A percentile compares a stretch with the other conserved stretches of the same genome.
These are phyloP conservation scores for Epirrhoe alternata DNA, from an alignment of 2,888 invertebrate genomes.

Conservation along the genomic window DNA sequence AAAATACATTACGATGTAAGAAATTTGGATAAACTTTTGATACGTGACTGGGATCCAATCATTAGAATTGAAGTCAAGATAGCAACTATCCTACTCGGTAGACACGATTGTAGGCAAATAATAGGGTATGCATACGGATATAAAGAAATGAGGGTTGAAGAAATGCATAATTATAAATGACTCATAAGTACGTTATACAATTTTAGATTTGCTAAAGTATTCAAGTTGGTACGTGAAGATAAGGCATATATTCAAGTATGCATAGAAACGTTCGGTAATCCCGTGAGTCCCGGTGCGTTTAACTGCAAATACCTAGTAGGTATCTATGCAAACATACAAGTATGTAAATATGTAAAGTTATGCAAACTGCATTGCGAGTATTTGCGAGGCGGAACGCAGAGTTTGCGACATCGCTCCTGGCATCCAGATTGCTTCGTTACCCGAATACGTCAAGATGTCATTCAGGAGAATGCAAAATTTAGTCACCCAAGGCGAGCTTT, in stretches of 20 bases:
- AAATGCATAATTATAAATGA: too few species aligned
- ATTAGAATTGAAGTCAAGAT: too few species aligned
- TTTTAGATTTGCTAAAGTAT: slow-evolving; percentile 6
- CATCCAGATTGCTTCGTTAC: slow-evolving; percentile 70
- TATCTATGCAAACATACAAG: slow-evolving; percentile 34
- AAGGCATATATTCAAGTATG: slow-evolving; percentile 19
- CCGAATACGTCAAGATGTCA: slow-evolving; percentile 44
- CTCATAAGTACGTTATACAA: not conserved
- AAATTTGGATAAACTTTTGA: too few species aligned
- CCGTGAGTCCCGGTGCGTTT: slow-evolving; percentile 54
- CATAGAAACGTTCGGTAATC: slow-evolving; percentile 25
- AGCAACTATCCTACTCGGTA: too few species aligned
- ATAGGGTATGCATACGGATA: too few species aligned
- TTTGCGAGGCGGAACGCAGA: slow-evolving; percentile 59
- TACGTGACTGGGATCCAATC: too few species aligned
- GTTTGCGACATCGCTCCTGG: slow-evolving; percentile 59
- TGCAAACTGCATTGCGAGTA: slow-evolving; percentile 66
- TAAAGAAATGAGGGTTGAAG: too few species aligned
- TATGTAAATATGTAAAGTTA: slow-evolving; percentile 64
- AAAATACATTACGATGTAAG: too few species aligned
- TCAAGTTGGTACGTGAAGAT: not conserved
- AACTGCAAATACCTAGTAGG: slow-evolving; percentile 68
- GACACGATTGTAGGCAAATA: too few species aligned
- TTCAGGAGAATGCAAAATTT: slow-evolving; percentile 15
- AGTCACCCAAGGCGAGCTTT: not conserved